Evolutionary conservation across 2,113 vertebrate genomes (phyloP), one percentile per base, ranked within the genome.

Genomic region (Eulacestoma nigropectus): DNA sequence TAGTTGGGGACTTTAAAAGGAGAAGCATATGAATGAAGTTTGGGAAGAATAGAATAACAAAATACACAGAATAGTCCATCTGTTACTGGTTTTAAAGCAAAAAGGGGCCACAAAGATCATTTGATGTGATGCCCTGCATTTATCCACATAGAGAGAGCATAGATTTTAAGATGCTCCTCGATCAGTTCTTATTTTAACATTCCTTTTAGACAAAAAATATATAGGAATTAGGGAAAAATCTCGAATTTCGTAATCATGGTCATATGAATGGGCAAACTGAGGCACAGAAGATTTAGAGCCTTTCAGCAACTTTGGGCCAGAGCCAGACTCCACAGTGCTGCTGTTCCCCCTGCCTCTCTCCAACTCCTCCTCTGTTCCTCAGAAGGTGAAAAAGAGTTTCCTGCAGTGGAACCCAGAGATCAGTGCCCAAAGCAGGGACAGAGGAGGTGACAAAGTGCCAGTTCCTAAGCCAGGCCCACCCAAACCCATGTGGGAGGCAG

Each of bases 321-420:
- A 1, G 7, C 7, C 89, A 70, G 68, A 5, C 9, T 29, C 13
- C 2, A 2, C 29, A 37, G 50, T 4, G 26, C 2, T 39, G 50
- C 25, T 60, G 41, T 0, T 9, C n/a, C 8, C 2, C 2, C 10
- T 1, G 17, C 11, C 6, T 4, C n/a, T 20, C 57, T 32, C 26
- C 42, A 27, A 1, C 2, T 70, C 68, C 42, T 65, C 15, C 26
- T 27, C 53, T 64, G 1, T 1, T 69, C 41, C 55, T 57, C 50
- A 15, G 30, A 4, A 57, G 26, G 15, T 8, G 10, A 25, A 62
- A 84, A 72, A 32, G 4, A 23, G 3, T 44, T 83, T 67, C 11
- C 5, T 67, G 10, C 35, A 30, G 35, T 17, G 62, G 35, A 27
- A 46, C 10, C 12, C 19, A 26, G 41, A 44, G 11, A 19, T 32